A percentile compares a stretch with the other conserved stretches of the same genome.
phyloP scores from a whole-genome alignment of 1,140 invertebrate species.

The Sycobia sp. region DNA sequence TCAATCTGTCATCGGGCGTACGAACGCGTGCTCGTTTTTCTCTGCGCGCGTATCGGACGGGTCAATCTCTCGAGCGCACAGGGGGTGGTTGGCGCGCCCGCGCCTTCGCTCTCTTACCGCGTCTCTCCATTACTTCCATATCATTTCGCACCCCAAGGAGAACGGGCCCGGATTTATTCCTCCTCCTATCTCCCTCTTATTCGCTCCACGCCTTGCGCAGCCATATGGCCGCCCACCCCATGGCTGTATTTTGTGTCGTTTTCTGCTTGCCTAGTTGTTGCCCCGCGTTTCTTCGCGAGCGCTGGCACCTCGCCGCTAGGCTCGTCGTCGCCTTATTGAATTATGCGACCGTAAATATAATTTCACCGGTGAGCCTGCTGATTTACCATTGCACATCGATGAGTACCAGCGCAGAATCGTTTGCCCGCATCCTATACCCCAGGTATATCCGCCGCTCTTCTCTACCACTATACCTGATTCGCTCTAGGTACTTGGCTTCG shows the following conservation, averaged over 20 bases:
- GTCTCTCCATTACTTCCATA: conserved; percentile 61
- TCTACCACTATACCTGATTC: neutral
- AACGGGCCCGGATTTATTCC: conserved; percentile 21
- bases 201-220: too few relatives aligned
- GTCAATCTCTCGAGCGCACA: conserved; percentile 50
- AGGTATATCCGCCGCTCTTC: neutral
- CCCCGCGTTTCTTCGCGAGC: neutral
- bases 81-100: neutral
- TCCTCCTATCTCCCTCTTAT: too few relatives aligned
- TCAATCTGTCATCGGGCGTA: conserved; percentile 59
- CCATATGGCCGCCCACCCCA: conserved; percentile 56
- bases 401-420: neutral
- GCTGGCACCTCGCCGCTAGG: conserved; percentile 45
- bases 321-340: conserved; percentile 61
- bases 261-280: neutral
- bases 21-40: too few relatives aligned
- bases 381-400: conserved; percentile 43
- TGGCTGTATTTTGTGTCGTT: conserved; percentile 57
- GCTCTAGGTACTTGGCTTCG: too few relatives aligned
- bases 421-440: neutral
- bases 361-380: conserved; percentile 37
- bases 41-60: conserved; percentile 47
- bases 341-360: conserved; percentile 59
- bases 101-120: conserved; percentile 4
- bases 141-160: conserved; percentile 60